These are phyloP conservation scores for Telmatochromis sp. DNA, from an alignment of 2,113 vertebrate species.

Conservation along the genomic window DNA sequence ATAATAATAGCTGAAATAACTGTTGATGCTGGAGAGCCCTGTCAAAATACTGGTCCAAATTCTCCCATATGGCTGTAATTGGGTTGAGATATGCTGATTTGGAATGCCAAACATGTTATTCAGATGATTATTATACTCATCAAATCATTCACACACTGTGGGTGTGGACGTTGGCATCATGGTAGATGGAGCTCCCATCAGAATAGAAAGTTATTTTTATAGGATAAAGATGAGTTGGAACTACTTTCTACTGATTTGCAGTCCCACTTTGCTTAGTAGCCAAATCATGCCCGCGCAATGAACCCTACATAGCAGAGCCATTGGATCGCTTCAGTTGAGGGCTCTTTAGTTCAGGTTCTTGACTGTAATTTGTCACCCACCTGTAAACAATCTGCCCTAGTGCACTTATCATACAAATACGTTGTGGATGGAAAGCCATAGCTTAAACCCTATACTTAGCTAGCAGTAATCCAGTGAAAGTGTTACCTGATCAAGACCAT, in stretches of 20 bases:
- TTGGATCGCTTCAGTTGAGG: neutral
- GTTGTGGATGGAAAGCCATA: neutral
- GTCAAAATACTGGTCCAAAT: neutral
- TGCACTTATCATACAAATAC: neutral
- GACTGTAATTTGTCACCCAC: neutral
- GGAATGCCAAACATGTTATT: neutral
- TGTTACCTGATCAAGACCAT: conserved; percentile 32
- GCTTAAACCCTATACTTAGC: conserved; percentile 49
- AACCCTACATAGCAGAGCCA: neutral
- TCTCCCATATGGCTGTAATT: neutral
- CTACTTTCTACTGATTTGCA: neutral
- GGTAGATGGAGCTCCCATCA: neutral
- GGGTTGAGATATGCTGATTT: neutral
- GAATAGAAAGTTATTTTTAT: neutral
- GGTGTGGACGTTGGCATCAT: neutral
- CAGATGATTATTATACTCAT: neutral
- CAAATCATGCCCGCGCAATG: neutral
- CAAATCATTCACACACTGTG: neutral
- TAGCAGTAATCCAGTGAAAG: conserved; percentile 46
- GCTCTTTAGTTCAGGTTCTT: neutral
- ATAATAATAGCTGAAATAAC: neutral
- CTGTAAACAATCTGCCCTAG: neutral
- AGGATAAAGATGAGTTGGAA: neutral
- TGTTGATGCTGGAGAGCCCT: neutral
- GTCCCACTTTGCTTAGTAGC: neutral